Conservation (phyloP, 2,113 vertebrate species). For the Elephantulus edwardii region DNA sequence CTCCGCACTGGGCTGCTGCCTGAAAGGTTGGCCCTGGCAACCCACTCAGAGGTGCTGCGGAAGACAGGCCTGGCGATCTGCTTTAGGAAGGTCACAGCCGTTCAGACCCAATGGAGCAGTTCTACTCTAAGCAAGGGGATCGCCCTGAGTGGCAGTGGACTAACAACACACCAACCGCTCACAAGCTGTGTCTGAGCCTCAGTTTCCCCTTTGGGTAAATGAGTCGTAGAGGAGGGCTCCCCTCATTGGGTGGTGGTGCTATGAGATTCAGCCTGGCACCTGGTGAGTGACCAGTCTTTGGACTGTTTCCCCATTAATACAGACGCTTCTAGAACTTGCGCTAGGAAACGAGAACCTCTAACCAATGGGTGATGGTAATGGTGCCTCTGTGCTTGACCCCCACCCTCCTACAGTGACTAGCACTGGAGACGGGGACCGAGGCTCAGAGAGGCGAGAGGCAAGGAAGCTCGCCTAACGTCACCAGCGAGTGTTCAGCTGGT, state of each 20-base stretch:
- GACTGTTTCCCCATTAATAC: neutral
- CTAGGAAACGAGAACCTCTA: neutral
- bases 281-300: neutral
- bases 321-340: neutral
- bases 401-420: too few species aligned
- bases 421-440: neutral
- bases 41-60: neutral
- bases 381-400: neutral
- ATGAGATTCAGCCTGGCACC: neutral
- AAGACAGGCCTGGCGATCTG: neutral
- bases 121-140: neutral
- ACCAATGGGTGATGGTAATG: neutral
- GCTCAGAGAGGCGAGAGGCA: constrained; percentile 39
- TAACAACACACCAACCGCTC: neutral
- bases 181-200: neutral
- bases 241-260: neutral
- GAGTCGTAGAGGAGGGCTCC: neutral
- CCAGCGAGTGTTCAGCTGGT: neutral
- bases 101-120: neutral
- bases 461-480: neutral
- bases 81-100: neutral
- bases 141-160: neutral
- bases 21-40: neutral
- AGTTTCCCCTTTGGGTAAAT: neutral
- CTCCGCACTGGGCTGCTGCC: neutral